These are phyloP conservation scores for Syngnathus acus DNA, from an alignment of 2,797 vertebrate genomes.

Conservation along the genomic window DNA sequence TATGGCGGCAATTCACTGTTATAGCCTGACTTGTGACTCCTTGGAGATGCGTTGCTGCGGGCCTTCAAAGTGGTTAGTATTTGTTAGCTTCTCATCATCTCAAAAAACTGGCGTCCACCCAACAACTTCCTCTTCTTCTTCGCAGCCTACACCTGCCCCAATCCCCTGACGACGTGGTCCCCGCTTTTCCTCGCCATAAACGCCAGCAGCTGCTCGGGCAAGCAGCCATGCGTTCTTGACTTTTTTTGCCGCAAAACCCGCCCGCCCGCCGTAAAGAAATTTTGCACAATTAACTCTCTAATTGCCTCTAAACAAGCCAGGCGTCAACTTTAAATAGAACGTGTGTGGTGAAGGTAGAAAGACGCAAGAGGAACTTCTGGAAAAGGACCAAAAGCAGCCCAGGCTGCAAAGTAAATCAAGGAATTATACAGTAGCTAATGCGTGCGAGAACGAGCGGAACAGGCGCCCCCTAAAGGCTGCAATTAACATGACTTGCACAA, in stretches of 20 bases:
- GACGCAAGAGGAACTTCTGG: constrained; percentile 33
- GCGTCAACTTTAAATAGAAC: constrained; percentile 68
- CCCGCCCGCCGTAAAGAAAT: constrained; percentile 66
- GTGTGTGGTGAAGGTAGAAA: constrained; percentile 10
- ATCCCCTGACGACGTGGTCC: constrained; percentile 42
- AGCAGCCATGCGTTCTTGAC: constrained; percentile 72
- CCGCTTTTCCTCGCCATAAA: constrained; percentile 65
- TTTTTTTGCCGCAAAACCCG: constrained; percentile 44
- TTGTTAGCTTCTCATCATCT: constrained; percentile 34
- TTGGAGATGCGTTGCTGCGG: constrained; percentile 48
- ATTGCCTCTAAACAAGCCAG: constrained; percentile 75
- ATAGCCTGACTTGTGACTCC: constrained; percentile 15
- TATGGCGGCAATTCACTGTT: constrained; percentile 4
- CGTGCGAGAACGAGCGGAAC: neutral
- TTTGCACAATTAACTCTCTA: constrained; percentile 73
- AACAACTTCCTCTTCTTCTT: constrained; percentile 21
- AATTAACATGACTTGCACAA: constrained; percentile 32
- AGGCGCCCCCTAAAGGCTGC: constrained; percentile 23
- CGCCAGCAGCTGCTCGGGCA: constrained; percentile 72
- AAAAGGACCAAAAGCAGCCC: neutral
- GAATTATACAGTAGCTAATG: neutral
- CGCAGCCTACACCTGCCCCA: constrained; percentile 31
- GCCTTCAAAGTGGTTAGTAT: constrained; percentile 52
- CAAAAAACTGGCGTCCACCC: constrained; percentile 61
- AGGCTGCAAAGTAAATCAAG: neutral